These are phyloP conservation scores for Abrostola tripartita DNA, from an alignment of 2,888 invertebrate genomes.

Conservation along the genomic window DNA sequence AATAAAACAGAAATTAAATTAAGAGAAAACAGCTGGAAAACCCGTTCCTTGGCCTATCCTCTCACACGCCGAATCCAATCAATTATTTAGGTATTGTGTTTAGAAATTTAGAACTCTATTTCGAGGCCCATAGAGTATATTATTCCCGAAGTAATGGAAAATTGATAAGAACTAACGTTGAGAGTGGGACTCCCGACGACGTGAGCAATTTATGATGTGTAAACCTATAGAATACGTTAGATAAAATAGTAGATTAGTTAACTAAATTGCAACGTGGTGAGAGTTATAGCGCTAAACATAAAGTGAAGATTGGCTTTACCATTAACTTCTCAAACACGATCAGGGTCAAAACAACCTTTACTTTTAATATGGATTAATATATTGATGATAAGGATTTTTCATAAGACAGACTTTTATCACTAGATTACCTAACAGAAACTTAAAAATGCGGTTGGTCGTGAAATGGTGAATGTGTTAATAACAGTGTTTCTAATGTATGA, in stretches of 20 bases:
- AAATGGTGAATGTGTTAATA: slow-evolving; percentile 8
- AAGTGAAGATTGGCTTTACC: slow-evolving; percentile 22
- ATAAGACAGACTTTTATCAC: slow-evolving; percentile 39
- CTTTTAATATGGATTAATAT: no score
- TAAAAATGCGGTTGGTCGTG: slow-evolving; percentile 15
- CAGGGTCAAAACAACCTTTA: slow-evolving; percentile 30
- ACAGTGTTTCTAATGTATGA: slow-evolving; percentile 8
- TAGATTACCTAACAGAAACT: slow-evolving; percentile 17
- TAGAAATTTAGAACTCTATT: background rate
- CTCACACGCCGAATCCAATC: background rate
- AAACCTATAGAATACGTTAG: slow-evolving; percentile 8
- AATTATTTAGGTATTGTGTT: background rate
- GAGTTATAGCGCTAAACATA: slow-evolving; percentile 26
- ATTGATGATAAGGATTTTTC: slow-evolving; percentile 47
- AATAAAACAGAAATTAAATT: no score
- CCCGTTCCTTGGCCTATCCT: no score
- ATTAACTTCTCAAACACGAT: slow-evolving; percentile 45
- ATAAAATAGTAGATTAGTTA: slow-evolving; percentile 20
- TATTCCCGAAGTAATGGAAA: background rate
- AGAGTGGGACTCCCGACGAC: slow-evolving; percentile 2
- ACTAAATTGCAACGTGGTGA: slow-evolving; percentile 34
- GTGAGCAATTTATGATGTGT: slow-evolving; percentile 9
- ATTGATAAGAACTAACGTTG: slow-evolving; percentile 2
- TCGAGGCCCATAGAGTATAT: background rate
- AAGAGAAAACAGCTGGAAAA: no score